phyloP scores from a whole-genome alignment of 2,888 invertebrate genomes.

The Halictus ligatus region DNA sequence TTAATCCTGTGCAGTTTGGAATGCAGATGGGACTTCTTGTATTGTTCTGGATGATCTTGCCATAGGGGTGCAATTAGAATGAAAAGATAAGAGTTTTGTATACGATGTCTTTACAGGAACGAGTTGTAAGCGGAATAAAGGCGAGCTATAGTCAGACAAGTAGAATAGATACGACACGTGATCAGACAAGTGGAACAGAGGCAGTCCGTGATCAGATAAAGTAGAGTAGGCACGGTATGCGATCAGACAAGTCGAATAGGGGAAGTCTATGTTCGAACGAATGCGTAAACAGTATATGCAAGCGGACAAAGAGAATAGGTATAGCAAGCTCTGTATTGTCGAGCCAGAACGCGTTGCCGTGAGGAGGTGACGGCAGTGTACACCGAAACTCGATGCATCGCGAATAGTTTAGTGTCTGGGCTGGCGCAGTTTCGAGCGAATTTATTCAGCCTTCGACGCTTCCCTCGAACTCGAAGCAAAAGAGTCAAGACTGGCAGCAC shows the following conservation, averaged over 20 bases:
- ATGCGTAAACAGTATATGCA: neutral
- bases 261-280: neutral
- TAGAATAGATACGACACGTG: neutral
- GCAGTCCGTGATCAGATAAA: neutral
- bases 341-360: neutral
- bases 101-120: too few species aligned
- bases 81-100: too few species aligned
- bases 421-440: neutral
- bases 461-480: constrained; percentile 14
- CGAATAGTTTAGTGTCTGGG: constrained; percentile 6
- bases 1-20: too few species aligned
- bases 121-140: neutral
- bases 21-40: too few species aligned
- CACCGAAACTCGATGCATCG: neutral
- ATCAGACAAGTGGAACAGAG: neutral
- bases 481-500: constrained; percentile 23
- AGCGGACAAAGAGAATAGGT: neutral
- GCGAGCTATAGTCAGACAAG: neutral
- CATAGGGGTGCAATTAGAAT: too few species aligned
- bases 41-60: too few species aligned
- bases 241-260: neutral
- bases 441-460: constrained; percentile 1
- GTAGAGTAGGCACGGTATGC: neutral
- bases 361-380: neutral
- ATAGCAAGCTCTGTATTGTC: neutral